Evolutionary conservation across 2,797 vertebrate species (phyloP), one percentile per base, ranked within the genome.

Genomic region (Tapera naevia): DNA sequence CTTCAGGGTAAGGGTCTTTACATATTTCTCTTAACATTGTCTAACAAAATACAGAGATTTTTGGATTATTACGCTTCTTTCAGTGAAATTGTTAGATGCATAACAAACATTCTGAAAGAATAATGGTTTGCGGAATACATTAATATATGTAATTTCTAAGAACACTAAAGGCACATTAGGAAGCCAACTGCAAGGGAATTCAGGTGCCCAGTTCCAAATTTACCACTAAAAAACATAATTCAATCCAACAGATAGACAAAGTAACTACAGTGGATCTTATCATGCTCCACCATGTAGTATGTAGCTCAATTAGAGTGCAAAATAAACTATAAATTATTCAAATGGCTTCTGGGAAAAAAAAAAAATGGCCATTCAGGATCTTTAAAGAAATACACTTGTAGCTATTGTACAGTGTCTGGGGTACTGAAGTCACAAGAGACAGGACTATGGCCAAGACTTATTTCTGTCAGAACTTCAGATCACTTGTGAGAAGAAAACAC

Each of bases 401-500:
- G 62, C 39, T 73, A 50, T 80, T 84, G 48, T 48, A 75, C 15
- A n/a, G 13, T 54, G 48, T 70, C 76, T 81, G 76, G 56, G 46
- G 86, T 81, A n/a, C 66, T 75, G 56, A 95, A 75, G 51, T 86
- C 73, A 60, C 39, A 60, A 53, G 66, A 92, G 80, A 88, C 48
- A 90, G 62, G 45, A 73, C 51, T 75, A 50, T 0, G 0, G 73
- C 56, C 86, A 91, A 93, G 57, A 64, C 45, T 89, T 81, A 86
- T 50, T 93, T 88, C 66, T 94, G 88, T 76, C 82, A 86, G 91
- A 82, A 56, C 41, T 71, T 84, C 84, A 71, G 73, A 84, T 91
- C 82, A 54, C 48, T 91, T 82, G 82, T 72, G 45, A 76, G 96
- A 88, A 86, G 43, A 86, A 93, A 94, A 81, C 56, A 79, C 32